Evolutionary conservation across 2,797 vertebrate genomes (phyloP).

Genomic region (Megaceryle alcyon): DNA sequence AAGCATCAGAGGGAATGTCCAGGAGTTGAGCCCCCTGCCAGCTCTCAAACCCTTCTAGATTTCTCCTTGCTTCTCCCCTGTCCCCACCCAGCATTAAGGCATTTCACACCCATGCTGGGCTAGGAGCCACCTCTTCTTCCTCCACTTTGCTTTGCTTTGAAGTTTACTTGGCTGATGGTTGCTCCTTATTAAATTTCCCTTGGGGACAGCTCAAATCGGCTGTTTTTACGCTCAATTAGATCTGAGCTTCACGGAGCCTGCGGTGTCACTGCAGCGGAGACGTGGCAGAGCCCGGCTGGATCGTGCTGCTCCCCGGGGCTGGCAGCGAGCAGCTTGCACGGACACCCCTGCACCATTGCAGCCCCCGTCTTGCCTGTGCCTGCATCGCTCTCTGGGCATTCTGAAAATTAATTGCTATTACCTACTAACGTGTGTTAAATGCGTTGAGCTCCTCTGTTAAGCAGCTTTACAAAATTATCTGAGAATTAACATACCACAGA

Average conservation of each 20-base stretch:
- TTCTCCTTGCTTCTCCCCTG: not conserved
- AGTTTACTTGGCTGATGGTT: not conserved
- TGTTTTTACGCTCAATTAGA: not conserved
- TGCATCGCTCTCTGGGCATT: not conserved
- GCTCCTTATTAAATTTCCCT: not conserved
- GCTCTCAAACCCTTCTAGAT: not conserved
- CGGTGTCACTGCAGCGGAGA: not conserved
- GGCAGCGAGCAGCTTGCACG: rapidly evolving
- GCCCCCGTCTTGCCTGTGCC: rapidly evolving
- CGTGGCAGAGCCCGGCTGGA: not conserved
- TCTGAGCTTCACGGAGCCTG: not conserved
- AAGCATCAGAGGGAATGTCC: not conserved
- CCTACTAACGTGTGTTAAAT: not conserved
- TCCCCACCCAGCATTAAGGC: not conserved
- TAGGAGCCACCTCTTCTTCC: not conserved
- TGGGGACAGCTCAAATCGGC: not conserved
- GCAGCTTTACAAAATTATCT: not conserved
- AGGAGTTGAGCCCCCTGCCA: no score
- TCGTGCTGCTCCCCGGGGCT: rapidly evolving
- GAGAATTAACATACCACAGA: not conserved
- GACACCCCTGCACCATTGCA: rapidly evolving
- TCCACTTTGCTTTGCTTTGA: not conserved
- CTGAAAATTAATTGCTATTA: not conserved
- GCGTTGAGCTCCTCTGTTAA: not conserved
- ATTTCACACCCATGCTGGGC: rapidly evolving